Percentiles rank a stretch among this genome's conserved stretches.
These are phyloP conservation scores for Podarcis raffonei DNA, from an alignment of 2,113 vertebrate species.

Conservation along the genomic window DNA sequence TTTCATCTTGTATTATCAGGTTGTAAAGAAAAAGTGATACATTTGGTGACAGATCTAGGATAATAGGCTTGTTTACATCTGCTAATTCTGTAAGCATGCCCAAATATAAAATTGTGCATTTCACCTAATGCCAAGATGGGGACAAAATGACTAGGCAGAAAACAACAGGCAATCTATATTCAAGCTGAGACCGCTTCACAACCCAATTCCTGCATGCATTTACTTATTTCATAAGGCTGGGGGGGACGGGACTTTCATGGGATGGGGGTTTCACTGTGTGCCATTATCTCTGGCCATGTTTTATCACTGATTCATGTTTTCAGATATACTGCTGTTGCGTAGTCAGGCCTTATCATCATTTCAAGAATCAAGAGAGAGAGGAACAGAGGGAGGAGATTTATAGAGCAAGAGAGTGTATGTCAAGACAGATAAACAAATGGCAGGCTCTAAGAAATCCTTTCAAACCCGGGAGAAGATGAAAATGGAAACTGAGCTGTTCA, in stretches of 20 bases:
- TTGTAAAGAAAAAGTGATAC: neutral
- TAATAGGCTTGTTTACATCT: neutral
- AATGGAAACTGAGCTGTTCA: neutral
- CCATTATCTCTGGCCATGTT: neutral
- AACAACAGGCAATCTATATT: neutral
- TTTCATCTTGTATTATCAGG: neutral
- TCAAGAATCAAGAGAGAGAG: neutral
- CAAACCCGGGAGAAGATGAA: neutral
- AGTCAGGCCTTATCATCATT: neutral
- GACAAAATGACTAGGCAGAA: neutral
- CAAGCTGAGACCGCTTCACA: neutral
- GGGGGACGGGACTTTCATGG: neutral
- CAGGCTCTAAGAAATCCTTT: conserved; percentile 24
- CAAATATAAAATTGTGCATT: neutral
- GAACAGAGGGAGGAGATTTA: neutral
- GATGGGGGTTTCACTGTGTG: neutral
- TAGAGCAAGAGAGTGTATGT: neutral
- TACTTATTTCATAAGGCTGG: neutral
- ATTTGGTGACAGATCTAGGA: neutral
- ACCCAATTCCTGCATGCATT: neutral
- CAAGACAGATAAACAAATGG: neutral
- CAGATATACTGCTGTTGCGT: neutral
- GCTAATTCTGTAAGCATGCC: neutral
- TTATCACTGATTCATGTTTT: neutral
- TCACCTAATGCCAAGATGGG: neutral